A percentile compares a stretch with the other conserved stretches of the same genome.
Evolutionary conservation across 2,797 vertebrate species (phyloP).

Genomic region (Eulemur albifrons): DNA sequence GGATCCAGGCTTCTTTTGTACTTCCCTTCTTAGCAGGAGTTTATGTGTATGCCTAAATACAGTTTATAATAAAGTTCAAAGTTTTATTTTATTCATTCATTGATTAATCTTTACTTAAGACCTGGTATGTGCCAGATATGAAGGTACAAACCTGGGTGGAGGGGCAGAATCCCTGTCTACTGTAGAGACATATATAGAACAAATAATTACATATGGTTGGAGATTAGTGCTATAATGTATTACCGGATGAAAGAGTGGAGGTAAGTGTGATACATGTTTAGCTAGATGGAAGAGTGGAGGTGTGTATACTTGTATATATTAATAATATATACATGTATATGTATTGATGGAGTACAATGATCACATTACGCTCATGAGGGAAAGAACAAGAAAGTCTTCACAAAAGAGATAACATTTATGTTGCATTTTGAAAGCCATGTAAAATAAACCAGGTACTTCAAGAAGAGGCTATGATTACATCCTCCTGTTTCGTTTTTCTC

Average conservation of each 20-base stretch:
- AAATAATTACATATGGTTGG: neutral
- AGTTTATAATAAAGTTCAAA: neutral
- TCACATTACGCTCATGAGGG: neutral
- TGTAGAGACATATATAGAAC: neutral
- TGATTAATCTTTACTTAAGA: neutral
- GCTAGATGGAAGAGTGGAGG: neutral
- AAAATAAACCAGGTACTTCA: neutral
- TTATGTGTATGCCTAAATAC: neutral
- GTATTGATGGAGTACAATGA: neutral
- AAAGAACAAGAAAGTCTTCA: neutral
- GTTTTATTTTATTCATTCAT: neutral
- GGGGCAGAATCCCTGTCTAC: neutral
- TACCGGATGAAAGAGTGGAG: neutral
- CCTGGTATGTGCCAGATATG: neutral
- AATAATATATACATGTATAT: neutral
- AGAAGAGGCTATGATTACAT: too few relatives aligned
- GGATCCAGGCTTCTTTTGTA: neutral
- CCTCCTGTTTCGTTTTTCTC: neutral
- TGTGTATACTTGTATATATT: neutral
- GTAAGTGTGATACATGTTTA: neutral
- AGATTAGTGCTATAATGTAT: neutral
- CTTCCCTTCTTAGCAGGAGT: neutral
- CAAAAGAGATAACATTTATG: neutral
- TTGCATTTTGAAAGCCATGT: neutral
- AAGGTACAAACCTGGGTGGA: neutral